Percentiles rank a stretch among this genome's conserved stretches.
phyloP scores from a whole-genome alignment of 2,113 vertebrate genomes.

The Dipodomys stephensi region DNA sequence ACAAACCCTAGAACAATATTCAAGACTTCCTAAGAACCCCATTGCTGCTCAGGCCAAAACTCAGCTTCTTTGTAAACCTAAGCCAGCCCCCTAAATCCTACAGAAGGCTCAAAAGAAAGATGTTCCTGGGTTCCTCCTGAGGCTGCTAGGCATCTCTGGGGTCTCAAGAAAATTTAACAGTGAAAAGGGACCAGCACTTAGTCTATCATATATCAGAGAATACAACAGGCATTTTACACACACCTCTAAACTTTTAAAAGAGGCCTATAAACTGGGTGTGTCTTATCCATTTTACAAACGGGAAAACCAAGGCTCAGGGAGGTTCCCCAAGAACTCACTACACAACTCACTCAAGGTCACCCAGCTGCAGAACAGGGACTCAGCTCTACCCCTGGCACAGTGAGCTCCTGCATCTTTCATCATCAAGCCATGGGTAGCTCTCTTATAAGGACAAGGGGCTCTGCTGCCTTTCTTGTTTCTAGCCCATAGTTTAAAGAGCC shows the following conservation, averaged over 20 bases:
- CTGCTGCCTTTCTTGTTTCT: conserved; percentile 2
- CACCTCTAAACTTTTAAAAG: not conserved
- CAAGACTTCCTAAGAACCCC: not conserved
- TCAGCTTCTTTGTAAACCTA: not conserved
- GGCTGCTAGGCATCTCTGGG: not conserved
- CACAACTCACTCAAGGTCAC: not conserved
- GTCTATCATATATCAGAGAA: accelerated
- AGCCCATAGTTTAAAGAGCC: not conserved
- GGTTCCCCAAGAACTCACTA: not conserved
- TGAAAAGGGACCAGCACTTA: not conserved
- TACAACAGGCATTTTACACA: not conserved
- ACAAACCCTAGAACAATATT: not conserved
- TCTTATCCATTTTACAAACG: not conserved
- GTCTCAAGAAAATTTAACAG: not conserved
- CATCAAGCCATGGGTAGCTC: not conserved
- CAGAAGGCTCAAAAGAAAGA: not conserved
- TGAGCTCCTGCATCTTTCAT: not conserved
- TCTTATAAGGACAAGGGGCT: not conserved
- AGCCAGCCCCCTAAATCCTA: not conserved
- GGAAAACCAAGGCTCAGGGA: not conserved
- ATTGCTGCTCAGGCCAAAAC: not conserved
- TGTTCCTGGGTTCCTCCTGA: not conserved
- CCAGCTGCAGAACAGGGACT: not conserved
- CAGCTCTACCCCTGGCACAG: not conserved
- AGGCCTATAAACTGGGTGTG: not conserved